Evolutionary conservation across 2,888 invertebrate species (phyloP), one percentile per base, ranked within the genome.

Genomic region (Ochlodes sylvanus): DNA sequence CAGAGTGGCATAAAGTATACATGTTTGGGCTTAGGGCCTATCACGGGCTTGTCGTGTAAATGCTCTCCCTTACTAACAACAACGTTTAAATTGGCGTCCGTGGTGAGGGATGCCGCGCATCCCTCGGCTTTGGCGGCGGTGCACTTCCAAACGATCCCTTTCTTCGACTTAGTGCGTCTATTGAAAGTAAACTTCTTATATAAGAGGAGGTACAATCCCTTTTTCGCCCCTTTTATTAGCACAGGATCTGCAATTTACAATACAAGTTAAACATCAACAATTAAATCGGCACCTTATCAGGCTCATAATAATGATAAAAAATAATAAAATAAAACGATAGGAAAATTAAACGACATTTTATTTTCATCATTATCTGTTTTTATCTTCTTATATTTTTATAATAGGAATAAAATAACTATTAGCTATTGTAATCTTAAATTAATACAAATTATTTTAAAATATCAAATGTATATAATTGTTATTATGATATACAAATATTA

Each of bases 71-170:
- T 89, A 6, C 55, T 74, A 0, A 76, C 69, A 0, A 93, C 86
- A 0, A 92, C 79, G 41, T 86, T 83, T 3, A 92, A 76, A 69
- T 83, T 79, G 4, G 88, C 83, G 72, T 92, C 92, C 0, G 92
- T 92, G 0, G 84, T 84, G 7, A 90, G 58, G 1, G 77, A 79
- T 0, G 84, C 89, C 15, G 84, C 79, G 63, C 92, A 93, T 0
- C 82, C 83, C 0, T 88, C 87, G 0, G 77, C 73, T 73, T 91
- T 91, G 63, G 84, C 87, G 2, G 79, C 76, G 0, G 84, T 79
- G 70, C 92, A 93, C 67, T 88, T 91, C 92, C 92, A 93, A 0
- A 89, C 88, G 0, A 79, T 81, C 0, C 92, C 92, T 52, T 88
- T 91, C 70, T 90, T 92, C 0, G 92, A 91, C 62, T 86, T 91